phyloP scores from a whole-genome alignment of 2,888 invertebrate genomes.

The Nudaria mundana region DNA sequence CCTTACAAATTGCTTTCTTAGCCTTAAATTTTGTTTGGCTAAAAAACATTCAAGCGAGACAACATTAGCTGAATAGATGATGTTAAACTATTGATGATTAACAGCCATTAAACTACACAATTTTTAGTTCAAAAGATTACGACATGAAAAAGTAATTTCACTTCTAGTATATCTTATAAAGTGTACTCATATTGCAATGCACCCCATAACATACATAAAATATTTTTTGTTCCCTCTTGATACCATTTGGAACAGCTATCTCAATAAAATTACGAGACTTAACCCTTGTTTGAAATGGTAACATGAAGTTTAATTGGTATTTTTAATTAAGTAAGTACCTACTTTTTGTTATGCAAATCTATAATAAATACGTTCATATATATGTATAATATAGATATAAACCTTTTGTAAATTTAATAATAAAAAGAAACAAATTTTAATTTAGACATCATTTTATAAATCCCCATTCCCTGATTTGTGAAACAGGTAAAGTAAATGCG shows the following conservation, averaged over 20 bases:
- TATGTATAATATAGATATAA: conserved; percentile 18
- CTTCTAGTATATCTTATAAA: conserved; percentile 29
- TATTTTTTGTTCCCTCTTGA: conserved; percentile 36
- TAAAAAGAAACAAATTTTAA: conserved; percentile 69
- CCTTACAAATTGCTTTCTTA: conserved; percentile 41
- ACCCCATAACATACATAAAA: conserved; percentile 46
- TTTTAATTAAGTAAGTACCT: conserved; percentile 43
- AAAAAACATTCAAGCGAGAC: conserved; percentile 35
- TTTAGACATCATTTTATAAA: conserved; percentile 53
- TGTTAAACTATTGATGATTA: conserved; percentile 42
- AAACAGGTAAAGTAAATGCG: conserved; percentile 69
- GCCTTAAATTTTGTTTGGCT: conserved; percentile 43
- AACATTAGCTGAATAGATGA: conserved; percentile 57
- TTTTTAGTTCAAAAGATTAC: conserved; percentile 34
- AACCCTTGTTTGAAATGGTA: conserved; percentile 32
- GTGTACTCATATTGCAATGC: conserved; percentile 62
- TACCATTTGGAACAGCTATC: conserved; percentile 39
- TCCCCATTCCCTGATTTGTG: conserved; percentile 56
- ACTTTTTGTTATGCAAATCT: conserved; percentile 38
- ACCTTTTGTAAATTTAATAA: conserved; percentile 45
- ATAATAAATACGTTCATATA: conserved; percentile 19
- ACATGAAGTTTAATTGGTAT: conserved; percentile 32
- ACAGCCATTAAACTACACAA: conserved; percentile 37
- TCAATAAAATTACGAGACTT: neutral
- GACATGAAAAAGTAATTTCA: conserved; percentile 26